A percentile compares a stretch with the other conserved stretches of the same genome.
Evolutionary conservation across 2,888 invertebrate genomes (phyloP).

Genomic region (Drosophila niveifrons): DNA sequence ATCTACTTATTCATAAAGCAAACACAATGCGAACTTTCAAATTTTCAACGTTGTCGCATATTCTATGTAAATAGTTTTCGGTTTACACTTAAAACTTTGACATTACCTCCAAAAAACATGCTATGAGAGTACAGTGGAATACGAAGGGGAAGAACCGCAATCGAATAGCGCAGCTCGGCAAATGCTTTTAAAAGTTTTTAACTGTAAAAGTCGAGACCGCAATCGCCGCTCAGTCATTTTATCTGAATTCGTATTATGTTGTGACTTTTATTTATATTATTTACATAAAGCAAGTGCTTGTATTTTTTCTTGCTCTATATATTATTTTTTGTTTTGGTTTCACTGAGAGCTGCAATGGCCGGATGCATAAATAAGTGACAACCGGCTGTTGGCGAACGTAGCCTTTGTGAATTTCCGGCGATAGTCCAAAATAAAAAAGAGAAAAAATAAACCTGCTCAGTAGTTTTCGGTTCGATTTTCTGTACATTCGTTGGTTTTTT

Average conservation of each 20-base stretch:
- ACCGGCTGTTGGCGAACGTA: conserved; percentile 52
- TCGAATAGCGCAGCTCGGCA: conserved; percentile 10
- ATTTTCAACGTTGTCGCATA: conserved; percentile 33
- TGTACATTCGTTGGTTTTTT: conserved; percentile 21
- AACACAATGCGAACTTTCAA: conserved; percentile 34
- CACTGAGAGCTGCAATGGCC: conserved; percentile 52
- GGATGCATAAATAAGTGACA: conserved; percentile 81
- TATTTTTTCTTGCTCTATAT: conserved; percentile 19
- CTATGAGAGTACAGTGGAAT: neutral
- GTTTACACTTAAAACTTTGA: conserved; percentile 45
- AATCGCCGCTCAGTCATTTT: conserved; percentile 41
- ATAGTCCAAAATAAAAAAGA: conserved; percentile 25
- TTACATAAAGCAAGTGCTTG: conserved; percentile 22
- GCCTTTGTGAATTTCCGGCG: conserved; percentile 67
- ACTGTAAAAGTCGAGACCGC: conserved; percentile 32
- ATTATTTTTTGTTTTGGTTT: conserved; percentile 20
- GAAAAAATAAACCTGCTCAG: conserved; percentile 34
- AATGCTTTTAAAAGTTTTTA: conserved; percentile 31
- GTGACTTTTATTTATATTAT: conserved; percentile 41
- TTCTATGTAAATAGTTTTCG: conserved; percentile 55
- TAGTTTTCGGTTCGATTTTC: conserved; percentile 52
- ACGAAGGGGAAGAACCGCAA: neutral
- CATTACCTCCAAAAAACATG: conserved; percentile 11
- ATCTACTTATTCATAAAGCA: conserved; percentile 29
- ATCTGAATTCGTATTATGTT: conserved; percentile 47